Evolutionary conservation across 2,888 invertebrate genomes (phyloP).

Genomic region (Plagiodera versicolora): DNA sequence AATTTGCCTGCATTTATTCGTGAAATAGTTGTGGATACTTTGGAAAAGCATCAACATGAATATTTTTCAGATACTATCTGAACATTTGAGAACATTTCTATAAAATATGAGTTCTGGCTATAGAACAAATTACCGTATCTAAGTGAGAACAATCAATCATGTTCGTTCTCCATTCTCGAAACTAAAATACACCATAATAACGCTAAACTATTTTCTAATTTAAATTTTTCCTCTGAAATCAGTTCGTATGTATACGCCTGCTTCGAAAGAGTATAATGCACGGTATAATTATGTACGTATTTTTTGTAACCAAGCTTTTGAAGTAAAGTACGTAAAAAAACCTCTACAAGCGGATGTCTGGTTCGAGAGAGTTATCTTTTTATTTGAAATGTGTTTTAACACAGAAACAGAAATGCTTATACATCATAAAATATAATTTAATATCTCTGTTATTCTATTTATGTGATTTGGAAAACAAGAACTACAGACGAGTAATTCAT

Average conservation of each 20-base stretch:
- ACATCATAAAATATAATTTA: constrained; percentile 38
- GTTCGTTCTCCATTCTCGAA: constrained; percentile 5
- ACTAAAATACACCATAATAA: constrained; percentile 16
- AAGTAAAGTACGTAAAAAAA: constrained; percentile 28
- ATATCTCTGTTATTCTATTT: constrained; percentile 39
- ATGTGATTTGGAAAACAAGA: constrained; percentile 30
- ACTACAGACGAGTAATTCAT: constrained; percentile 6
- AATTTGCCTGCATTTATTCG: too few species aligned
- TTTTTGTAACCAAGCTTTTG: constrained; percentile 22
- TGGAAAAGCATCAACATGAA: too few species aligned
- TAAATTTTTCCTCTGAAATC: constrained; percentile 21
- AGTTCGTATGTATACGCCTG: constrained; percentile 7
- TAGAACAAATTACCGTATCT: constrained; percentile 10
- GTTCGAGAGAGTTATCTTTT: constrained; percentile 34
- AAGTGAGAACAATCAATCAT: constrained; percentile 8
- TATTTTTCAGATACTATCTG: too few species aligned
- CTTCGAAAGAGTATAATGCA: constrained; percentile 16
- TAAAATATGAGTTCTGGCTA: too few species aligned
- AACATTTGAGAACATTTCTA: too few species aligned
- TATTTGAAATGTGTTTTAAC: constrained; percentile 36
- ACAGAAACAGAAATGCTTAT: constrained; percentile 36
- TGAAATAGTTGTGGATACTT: too few species aligned
- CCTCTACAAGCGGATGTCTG: constrained; percentile 34
- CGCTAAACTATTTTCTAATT: constrained; percentile 27
- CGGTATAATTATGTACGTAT: constrained; percentile 21